Percentiles rank a stretch among this genome's conserved stretches.
Evolutionary conservation across 2,113 vertebrate genomes (phyloP).

Genomic region (Apaloderma vittatum): DNA sequence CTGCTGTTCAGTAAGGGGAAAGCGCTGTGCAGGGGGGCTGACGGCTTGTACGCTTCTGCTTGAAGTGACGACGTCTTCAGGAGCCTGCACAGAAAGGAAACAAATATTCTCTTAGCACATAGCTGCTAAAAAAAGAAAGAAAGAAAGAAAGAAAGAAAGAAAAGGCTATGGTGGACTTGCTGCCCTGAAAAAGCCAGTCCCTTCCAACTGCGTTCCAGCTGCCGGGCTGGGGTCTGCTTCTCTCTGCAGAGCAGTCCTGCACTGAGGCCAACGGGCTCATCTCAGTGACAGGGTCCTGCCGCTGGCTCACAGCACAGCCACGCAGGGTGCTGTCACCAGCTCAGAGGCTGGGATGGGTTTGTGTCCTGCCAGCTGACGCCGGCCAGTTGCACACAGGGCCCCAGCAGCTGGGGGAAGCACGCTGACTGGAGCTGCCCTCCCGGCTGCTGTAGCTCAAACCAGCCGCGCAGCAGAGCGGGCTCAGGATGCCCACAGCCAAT

Average conservation of each 20-base stretch:
- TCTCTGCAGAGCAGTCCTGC: not conserved
- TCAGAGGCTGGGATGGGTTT: not conserved
- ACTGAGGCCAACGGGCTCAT: rapidly evolving
- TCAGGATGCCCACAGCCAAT: not conserved
- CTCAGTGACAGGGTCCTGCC: not conserved
- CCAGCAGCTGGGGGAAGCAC: not conserved
- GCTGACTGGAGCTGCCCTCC: not conserved
- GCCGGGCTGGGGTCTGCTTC: not conserved
- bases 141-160: too few relatives aligned
- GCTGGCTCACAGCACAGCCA: rapidly evolving
- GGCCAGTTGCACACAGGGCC: rapidly evolving
- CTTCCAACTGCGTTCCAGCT: not conserved
- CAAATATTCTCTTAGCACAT: not conserved
- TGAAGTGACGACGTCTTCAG: not conserved
- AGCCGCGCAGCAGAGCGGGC: not conserved
- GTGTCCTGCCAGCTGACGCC: not conserved
- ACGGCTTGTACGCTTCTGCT: not conserved
- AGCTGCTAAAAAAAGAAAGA: not conserved
- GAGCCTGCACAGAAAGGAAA: not conserved
- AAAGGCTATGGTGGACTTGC: not conserved
- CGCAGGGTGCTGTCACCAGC: not conserved
- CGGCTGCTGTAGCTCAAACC: not conserved
- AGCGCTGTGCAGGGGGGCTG: not conserved
- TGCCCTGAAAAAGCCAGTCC: not conserved
- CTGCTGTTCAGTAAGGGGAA: not conserved